phyloP scores from a whole-genome alignment of 2,113 vertebrate species.

The Chaetops frenatus region DNA sequence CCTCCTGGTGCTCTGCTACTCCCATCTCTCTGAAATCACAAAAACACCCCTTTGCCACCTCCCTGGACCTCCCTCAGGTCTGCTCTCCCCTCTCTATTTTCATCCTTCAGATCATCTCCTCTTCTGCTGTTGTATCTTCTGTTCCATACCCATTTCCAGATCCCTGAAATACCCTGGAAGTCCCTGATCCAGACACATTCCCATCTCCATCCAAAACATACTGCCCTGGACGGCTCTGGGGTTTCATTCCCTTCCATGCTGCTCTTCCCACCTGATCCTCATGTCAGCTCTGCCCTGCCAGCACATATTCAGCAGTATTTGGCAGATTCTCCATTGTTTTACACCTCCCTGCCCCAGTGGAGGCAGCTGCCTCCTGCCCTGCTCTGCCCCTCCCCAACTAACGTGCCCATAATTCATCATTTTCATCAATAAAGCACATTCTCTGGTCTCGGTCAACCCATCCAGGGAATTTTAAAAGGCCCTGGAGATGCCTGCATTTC shows the following conservation, averaged over 20 bases:
- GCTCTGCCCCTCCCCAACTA: background rate
- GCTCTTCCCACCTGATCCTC: background rate
- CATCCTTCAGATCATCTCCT: background rate
- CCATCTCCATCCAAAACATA: background rate
- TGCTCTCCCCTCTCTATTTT: background rate
- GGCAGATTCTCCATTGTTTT: background rate
- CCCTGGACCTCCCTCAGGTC: background rate
- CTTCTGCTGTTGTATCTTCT: background rate
- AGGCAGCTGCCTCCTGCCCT: slow-evolving; percentile 9
- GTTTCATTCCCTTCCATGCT: background rate
- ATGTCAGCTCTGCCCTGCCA: background rate
- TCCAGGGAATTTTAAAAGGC: background rate
- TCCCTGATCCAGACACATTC: background rate
- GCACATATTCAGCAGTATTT: background rate
- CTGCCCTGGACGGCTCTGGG: background rate
- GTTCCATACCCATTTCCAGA: background rate
- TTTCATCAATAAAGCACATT: background rate
- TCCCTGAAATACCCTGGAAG: background rate
- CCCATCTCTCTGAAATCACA: background rate
- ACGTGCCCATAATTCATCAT: background rate
- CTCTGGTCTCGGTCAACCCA: background rate
- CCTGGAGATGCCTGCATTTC: background rate
- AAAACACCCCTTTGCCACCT: background rate
- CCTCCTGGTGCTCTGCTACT: background rate
- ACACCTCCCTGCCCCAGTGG: background rate